Conservation (phyloP, 1,140 invertebrate genomes). For the Chironomus striatipennis region DNA sequence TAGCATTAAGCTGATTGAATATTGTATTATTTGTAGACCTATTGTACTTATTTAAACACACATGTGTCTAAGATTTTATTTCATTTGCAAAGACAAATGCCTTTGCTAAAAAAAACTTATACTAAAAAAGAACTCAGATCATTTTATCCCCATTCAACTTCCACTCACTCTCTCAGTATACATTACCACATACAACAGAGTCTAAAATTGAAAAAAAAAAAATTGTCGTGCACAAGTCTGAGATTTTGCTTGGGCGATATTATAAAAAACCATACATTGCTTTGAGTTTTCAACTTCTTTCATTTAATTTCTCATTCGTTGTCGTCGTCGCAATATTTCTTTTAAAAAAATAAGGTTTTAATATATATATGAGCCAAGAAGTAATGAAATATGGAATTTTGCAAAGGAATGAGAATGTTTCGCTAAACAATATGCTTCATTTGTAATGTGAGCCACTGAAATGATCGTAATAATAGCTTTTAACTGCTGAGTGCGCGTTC, state of each 20-base stretch:
- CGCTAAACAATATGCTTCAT: slow-evolving; percentile 23
- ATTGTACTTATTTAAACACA: neutral
- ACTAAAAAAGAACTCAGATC: neutral
- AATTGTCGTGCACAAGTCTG: neutral
- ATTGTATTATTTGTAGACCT: neutral
- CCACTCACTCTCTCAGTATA: neutral
- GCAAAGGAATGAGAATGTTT: neutral
- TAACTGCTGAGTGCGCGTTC: neutral
- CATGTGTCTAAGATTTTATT: no score
- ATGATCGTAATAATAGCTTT: neutral
- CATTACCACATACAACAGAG: neutral
- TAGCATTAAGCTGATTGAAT: neutral
- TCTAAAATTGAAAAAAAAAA: neutral
- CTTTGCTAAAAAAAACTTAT: neutral
- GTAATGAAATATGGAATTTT: neutral
- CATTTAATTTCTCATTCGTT: neutral
- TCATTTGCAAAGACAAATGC: neutral
- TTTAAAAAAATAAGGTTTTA: no score
- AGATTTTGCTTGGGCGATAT: neutral
- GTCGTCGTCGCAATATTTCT: neutral
- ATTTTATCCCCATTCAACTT: neutral
- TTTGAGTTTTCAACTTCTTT: neutral
- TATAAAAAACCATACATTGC: neutral
- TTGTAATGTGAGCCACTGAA: slow-evolving; percentile 20
- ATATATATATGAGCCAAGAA: no score